phyloP scores from a whole-genome alignment of 1,140 invertebrate species.

The Hypsibius dujardini region DNA sequence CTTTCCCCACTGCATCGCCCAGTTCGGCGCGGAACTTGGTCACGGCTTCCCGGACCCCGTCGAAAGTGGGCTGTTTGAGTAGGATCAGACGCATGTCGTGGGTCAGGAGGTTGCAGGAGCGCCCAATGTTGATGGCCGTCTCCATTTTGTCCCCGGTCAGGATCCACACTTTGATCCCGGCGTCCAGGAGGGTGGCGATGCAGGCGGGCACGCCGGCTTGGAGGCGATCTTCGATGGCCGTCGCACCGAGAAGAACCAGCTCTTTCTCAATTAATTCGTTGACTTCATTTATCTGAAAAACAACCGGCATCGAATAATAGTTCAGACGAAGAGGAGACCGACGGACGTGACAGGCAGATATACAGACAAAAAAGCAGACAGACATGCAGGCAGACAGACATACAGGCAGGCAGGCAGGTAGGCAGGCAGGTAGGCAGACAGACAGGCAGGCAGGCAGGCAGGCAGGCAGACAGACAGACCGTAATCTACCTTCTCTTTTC shows the following conservation, averaged over 20 bases:
- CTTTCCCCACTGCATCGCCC: slow-evolving; percentile 39
- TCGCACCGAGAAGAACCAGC: slow-evolving; percentile 67
- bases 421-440: too few relatives aligned
- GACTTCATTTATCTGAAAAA: slow-evolving; percentile 52
- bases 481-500: slow-evolving; percentile 81
- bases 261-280: slow-evolving; percentile 95
- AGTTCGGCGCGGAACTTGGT: slow-evolving; percentile 89
- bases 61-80: too few relatives aligned
- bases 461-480: too few relatives aligned
- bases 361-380: too few relatives aligned
- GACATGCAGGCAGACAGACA: too few relatives aligned
- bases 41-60: slow-evolving; percentile 47
- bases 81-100: slow-evolving; percentile 95
- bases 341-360: too few relatives aligned
- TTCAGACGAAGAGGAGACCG: too few relatives aligned
- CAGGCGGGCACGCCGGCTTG: slow-evolving; percentile 93
- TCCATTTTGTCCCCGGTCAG: slow-evolving; percentile 99
- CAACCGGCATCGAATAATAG: too few relatives aligned
- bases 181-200: slow-evolving; percentile 77
- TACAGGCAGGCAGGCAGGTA: too few relatives aligned
- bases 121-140: slow-evolving; percentile 98
- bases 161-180: slow-evolving; percentile 97
- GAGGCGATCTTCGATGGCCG: slow-evolving; percentile 96
- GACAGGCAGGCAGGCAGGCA: too few relatives aligned
- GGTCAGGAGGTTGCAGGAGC: slow-evolving; percentile 86